Evolutionary conservation across 2,113 vertebrate genomes (phyloP), one percentile per base, ranked within the genome.

Genomic region (Macroglossus sobrinus): DNA sequence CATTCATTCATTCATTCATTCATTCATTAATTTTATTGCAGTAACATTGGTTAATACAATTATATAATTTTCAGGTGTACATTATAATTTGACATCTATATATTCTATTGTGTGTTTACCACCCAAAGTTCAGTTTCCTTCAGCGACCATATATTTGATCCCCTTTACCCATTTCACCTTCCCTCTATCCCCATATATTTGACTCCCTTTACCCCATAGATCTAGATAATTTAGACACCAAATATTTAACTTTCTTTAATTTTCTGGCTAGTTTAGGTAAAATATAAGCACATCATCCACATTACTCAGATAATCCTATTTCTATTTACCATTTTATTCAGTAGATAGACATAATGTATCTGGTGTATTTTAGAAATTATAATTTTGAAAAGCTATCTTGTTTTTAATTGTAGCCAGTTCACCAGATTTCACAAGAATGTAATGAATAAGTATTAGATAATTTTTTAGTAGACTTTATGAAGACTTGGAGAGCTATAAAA

Each of bases 231-330:
- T 94, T 72, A 84, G 47, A 59, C 10, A 26, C 30, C 7, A 74
- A 69, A 71, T 69, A 71, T 43, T 87, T 88, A 76, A 1, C 15
- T 50, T 76, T 87, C 43, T 71, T 81, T 0, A 69, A 24, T 78
- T 94, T 93, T 79, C 15, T 75, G 22, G n/a, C 7, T 64, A 61
- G 53, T 75, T 92, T 89, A 69, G 59, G 11, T 64, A 89, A 97
- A 95, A 64, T 63, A 86, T 74, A 84, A 79, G 5, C 50, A 79
- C 38, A 28, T 43, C 4, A 59, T 6, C 14, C 12, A 55, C 16
- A 72, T 72, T 59, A 94, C 3, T 35, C 57, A 86, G 11, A 84
- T 68, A 66, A 92, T n/a, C 40, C 14, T 91, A 19, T 72, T 76
- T 21, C 5, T 9, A 68, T 50, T 64, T 88, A 38, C 2, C 12